These are phyloP conservation scores for Mus spicilegus DNA, from an alignment of 2,113 vertebrate species.

Conservation along the genomic window DNA sequence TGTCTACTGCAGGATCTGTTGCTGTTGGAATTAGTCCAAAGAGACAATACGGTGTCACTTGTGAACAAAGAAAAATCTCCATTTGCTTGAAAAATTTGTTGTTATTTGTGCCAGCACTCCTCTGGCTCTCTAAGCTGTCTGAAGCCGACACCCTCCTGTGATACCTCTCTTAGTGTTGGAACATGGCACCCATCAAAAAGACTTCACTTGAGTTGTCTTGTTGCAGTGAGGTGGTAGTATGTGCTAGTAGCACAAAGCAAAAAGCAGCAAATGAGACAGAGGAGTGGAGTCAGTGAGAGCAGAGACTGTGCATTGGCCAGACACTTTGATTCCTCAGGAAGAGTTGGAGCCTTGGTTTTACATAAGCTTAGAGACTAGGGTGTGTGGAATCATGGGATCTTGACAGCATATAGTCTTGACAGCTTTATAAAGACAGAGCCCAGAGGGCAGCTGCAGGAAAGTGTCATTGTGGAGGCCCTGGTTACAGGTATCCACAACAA, in stretches of 20 bases:
- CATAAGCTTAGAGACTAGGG: background rate
- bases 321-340: too few species aligned
- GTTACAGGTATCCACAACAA: too few species aligned
- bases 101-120: background rate
- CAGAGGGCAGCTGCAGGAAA: background rate
- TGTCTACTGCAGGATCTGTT: background rate
- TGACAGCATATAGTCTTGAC: background rate
- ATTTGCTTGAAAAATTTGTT: background rate
- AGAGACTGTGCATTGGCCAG: too few species aligned
- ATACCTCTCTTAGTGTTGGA: background rate
- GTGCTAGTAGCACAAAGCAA: background rate
- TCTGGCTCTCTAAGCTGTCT: background rate
- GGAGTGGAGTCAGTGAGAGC: background rate
- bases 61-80: background rate
- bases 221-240: background rate
- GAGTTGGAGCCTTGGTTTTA: background rate
- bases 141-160: background rate
- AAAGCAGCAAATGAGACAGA: background rate
- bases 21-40: background rate
- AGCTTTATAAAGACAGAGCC: background rate
- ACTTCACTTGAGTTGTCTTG: background rate
- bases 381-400: background rate
- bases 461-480: background rate
- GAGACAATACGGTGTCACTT: background rate
- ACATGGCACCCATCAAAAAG: too few species aligned